Evolutionary conservation across 2,888 invertebrate genomes (phyloP).

Genomic region (Tanytarsus gracilentus): DNA sequence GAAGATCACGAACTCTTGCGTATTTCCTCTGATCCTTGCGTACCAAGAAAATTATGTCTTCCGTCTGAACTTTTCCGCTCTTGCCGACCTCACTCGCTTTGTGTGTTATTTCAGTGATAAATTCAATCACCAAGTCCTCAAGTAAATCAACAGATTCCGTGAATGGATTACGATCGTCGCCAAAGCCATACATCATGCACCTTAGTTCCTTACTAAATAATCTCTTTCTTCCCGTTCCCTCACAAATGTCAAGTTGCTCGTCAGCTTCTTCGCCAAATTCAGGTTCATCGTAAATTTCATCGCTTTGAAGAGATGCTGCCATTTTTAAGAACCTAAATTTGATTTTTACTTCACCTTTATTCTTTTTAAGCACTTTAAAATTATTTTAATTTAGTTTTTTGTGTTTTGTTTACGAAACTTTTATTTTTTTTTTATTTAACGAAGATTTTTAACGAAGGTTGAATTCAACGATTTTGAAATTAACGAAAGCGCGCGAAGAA

Average conservation of each 20-base stretch:
- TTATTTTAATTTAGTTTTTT: too few species aligned
- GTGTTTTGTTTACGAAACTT: too few species aligned
- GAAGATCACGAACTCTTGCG: conserved; percentile 90
- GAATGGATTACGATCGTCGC: conserved; percentile 98
- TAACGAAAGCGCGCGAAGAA: too few species aligned
- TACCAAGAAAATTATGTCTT: conserved; percentile 94
- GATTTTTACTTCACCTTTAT: too few species aligned
- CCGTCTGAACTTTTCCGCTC: conserved; percentile 66
- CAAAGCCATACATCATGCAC: conserved; percentile 99
- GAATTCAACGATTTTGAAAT: too few species aligned
- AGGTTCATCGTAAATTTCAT: too few species aligned
- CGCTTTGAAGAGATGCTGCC: too few species aligned
- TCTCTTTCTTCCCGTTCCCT: conserved; percentile 63
- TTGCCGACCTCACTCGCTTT: conserved; percentile 39
- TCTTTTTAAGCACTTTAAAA: too few species aligned
- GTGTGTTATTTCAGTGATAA: conserved; percentile 88
- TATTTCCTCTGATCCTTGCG: conserved; percentile 94
- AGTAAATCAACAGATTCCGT: conserved; percentile 96
- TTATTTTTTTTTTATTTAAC: too few species aligned
- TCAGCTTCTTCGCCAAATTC: conserved; percentile 51
- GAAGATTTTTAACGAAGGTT: too few species aligned
- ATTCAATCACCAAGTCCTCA: conserved; percentile 96
- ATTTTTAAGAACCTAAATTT: too few species aligned
- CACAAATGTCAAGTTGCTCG: conserved; percentile 56
- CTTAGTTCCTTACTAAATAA: conserved; percentile 85